Base-by-base conservation (phyloP, 2,888 invertebrate genomes). In the Ichneumon xanthorius region DNA sequence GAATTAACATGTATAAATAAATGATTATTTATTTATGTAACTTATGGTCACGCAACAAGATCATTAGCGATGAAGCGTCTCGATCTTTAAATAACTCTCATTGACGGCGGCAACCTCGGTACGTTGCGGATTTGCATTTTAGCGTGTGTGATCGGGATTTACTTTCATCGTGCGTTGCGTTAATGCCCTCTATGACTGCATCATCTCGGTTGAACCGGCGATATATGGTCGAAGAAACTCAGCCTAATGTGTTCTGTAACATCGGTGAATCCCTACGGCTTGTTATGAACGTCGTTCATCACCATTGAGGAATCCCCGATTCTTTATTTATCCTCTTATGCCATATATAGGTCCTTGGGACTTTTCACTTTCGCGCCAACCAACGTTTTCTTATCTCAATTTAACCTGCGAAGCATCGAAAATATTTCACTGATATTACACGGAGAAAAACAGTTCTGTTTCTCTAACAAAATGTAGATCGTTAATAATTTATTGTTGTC, bases 111-210 rank as follows among this genome's bases (percentile, higher is more conserved):
- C 80, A 80, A 72, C 81, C 73, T 75, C 77, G 77, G 53, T 75
- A 58, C 65, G 26, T 48, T 58, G 65, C n/a, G 33, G 61, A 55
- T 67, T 70, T 63, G 48, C n/a, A 50, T 33, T 76, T 85, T 67
- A 14, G 4, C 26, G 30, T 33, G 58, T 65, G 61, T 48, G 55
- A 53, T 85, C 79, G 76, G 58, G 71, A 80, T 82, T 85, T 61
- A 79, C 82, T 85, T 85, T 82, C 75, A 72, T 85, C 79, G 61
- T 45, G 72, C 67, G 53, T 76, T 72, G 71, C 71, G 50, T 65
- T 48, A 76, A 72, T 70, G 55, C 22, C 68, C 77, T 45, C 67
- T 2, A 50, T 37, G 68, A 67, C 63, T 30, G 16, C 68, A 71
- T 55, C 70, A 53, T 73, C 58, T 37, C 65, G 70, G 53, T 65